Percentiles rank a stretch among this genome's conserved stretches.
Evolutionary conservation across 2,797 vertebrate species (phyloP).

Genomic region (Acridotheres tristis): DNA sequence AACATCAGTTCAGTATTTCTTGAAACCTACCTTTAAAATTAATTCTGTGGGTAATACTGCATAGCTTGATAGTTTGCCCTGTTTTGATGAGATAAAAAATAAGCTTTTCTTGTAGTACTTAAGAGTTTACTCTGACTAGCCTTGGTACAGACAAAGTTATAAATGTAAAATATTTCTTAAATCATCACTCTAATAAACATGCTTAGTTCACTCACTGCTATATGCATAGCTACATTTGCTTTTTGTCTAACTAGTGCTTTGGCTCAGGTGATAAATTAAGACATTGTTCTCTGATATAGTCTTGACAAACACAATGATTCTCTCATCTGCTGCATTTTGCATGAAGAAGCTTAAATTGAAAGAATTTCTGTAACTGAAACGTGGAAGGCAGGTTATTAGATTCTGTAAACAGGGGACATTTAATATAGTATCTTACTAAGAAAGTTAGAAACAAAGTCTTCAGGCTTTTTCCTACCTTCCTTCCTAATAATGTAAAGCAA

Average conservation of each 20-base stretch:
- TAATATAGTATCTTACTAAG: not conserved
- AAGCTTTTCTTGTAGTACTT: not conserved
- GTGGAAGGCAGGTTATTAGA: not conserved
- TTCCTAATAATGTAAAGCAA: not conserved
- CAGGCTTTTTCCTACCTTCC: not conserved
- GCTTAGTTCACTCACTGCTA: not conserved
- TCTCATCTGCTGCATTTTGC: not conserved
- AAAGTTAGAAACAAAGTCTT: not conserved
- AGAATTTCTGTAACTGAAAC: not conserved
- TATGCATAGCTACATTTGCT: not conserved
- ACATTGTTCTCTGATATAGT: not conserved
- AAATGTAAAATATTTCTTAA: not conserved
- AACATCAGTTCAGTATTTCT: not conserved
- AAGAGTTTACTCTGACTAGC: not conserved
- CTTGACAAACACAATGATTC: not conserved
- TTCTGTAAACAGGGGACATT: not conserved
- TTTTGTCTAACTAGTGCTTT: not conserved
- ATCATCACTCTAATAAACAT: not conserved
- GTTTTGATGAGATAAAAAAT: not conserved
- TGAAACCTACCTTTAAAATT: not conserved
- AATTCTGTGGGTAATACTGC: not conserved
- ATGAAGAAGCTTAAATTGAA: not conserved
- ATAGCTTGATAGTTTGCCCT: not conserved
- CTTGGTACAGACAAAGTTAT: not conserved
- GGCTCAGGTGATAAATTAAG: not conserved